Evolutionary conservation across 2,797 vertebrate genomes (phyloP), one percentile per base, ranked within the genome.

Genomic region (Semotilus atromaculatus): DNA sequence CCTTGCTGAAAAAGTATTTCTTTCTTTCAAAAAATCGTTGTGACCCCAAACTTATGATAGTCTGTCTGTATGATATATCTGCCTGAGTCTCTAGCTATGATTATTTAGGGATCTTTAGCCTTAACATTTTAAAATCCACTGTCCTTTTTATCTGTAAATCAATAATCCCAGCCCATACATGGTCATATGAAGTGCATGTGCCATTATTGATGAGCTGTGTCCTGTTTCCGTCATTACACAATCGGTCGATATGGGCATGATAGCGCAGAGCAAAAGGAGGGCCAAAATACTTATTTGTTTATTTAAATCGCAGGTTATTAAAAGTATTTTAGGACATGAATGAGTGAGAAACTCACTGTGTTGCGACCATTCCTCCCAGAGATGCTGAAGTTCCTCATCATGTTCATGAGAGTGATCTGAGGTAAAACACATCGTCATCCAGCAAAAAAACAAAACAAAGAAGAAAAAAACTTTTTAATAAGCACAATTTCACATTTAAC

Each of bases 361-460:
- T 9, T 93, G 84, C 2, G 93, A 94, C 95, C 94, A 96, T 73
- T 96, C 93, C 3, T 95, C 91, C 94, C 94, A 95, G 67, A 94
- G 91, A 80, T 93, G 94, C 82, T 93, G 91, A 73, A 88, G 81
- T 1, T 94, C 92, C 62, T 93, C 91, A 0, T 89, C 79, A 13
- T 90, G 92, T 14, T 85, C 84, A 51, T 91, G 89, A 14, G 85
- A 86, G 48, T 89, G 88, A 80, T 93, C 94, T 95, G 89, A 29
- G 31, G 73, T 7, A 36, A 86, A 86, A n/a, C n/a, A n/a, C n/a
- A n/a, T n/a, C n/a, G n/a, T n/a, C n/a, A 31, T 18, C 60, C 26
- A 62, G 60, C 26, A 62, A 10, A 23, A 55, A 16, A 14, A 0
- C 14, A 53, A 21, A 21, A 13, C 4, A 43, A 4, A 1, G 4